Base-by-base conservation (phyloP, 2,888 invertebrate genomes). In the Drosophila anceps region DNA sequence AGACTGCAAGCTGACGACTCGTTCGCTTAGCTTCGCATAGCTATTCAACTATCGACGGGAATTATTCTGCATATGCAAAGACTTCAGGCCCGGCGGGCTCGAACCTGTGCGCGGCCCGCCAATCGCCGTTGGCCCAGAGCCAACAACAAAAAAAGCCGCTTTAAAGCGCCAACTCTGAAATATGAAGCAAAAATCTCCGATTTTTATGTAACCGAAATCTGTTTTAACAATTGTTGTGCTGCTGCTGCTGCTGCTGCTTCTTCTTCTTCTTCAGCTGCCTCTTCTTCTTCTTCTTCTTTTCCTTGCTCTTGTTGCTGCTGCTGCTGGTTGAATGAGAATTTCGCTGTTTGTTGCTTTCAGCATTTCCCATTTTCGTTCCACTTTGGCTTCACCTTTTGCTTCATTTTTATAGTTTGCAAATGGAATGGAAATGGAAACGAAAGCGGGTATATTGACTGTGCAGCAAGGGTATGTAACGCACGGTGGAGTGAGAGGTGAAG, bases 251-350 rank as follows among this genome's bases (percentile, higher is more conserved):
- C 13, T 18, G 59, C 54, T 43, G 29, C n/a, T 10, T 44, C 18
- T 15, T 33, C 20, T 59, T 20, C n/a, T 27, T 27, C 20, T 15
- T 58, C 7, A 43, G 58, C 53, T 57, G 13, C n/a, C n/a, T n/a
- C n/a, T n/a, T n/a, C n/a, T 10, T 39, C 24, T 51, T 20, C 44
- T 44, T 0, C 44, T 27, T 55, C 15, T 2, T 9, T 10, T 33
- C 2, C 2, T 39, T 55, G n/a, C 7, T 55, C 33, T 51, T 55
- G 58, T 27, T 65, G 29, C 20, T 57, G 60, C 44, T 61, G 60
- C 44, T 55, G 43, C 37, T 71, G 60, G 51, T 64, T 43, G 64
- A 71, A 50, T 54, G 80, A 65, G 61, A 51, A 53, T 76, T 75
- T 76, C 61, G 55, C 35, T 27, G 53, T 37, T 48, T 69, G 31